Conservation (phyloP, 2,888 invertebrate genomes). For the Yponomeuta sedellus region DNA sequence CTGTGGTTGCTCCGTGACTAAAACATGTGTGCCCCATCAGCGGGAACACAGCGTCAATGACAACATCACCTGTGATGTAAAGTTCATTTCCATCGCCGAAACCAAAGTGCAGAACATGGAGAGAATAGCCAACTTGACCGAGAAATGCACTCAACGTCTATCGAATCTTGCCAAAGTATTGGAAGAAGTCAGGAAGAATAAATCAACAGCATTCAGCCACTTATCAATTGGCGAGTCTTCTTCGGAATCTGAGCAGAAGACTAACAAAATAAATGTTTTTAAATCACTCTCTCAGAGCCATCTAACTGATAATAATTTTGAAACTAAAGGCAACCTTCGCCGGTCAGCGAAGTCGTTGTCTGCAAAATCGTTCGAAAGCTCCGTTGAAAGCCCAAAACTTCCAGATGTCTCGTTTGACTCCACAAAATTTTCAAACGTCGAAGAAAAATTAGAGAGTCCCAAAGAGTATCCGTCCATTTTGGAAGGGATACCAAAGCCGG, state of each 20-base stretch:
- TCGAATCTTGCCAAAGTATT: conserved; percentile 65
- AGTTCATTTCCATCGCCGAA: conserved; percentile 58
- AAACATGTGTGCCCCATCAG: not conserved
- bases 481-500: conserved; percentile 53
- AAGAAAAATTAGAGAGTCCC: not conserved
- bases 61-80: conserved; percentile 33
- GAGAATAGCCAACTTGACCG: conserved; percentile 66
- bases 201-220: conserved; percentile 57
- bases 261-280: conserved; percentile 32
- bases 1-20: not conserved
- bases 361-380: not conserved
- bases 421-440: not conserved
- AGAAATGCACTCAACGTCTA: conserved; percentile 65
- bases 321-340: not conserved
- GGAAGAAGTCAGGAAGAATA: conserved; percentile 66
- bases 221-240: conserved; percentile 52
- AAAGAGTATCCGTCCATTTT: conserved; percentile 42
- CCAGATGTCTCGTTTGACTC: not conserved
- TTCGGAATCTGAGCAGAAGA: conserved; percentile 50
- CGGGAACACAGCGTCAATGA: not conserved
- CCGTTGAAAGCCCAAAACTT: not conserved
- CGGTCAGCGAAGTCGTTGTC: not conserved
- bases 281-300: conserved; percentile 24
- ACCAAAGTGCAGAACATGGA: conserved; percentile 68
- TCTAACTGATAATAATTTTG: conserved; percentile 18